These are phyloP conservation scores for Augochlora pura DNA, from an alignment of 1,140 invertebrate genomes.

Conservation along the genomic window DNA sequence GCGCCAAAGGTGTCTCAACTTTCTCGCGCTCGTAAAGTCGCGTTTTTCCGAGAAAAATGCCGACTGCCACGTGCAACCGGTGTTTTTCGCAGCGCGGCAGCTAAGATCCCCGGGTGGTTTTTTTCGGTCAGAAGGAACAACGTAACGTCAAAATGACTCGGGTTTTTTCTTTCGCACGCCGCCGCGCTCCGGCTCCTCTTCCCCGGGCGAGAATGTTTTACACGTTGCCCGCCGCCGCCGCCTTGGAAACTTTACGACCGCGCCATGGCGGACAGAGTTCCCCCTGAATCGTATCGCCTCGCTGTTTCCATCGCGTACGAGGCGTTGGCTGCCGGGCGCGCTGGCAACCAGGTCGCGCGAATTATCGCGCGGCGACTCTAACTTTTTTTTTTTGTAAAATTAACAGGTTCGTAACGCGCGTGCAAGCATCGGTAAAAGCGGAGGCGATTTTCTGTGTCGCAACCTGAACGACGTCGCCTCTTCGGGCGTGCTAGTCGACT, in stretches of 20 bases:
- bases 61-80: not conserved
- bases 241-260: not conserved
- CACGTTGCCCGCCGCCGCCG: not conserved
- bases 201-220: slow-evolving; percentile 1
- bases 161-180: not conserved
- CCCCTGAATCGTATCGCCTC: not conserved
- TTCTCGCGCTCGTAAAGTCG: slow-evolving; percentile 54
- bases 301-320: not conserved
- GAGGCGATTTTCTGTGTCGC: too few species aligned
- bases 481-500: not conserved
- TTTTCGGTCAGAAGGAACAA: slow-evolving; percentile 1
- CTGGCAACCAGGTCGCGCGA: not conserved
- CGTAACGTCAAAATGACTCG: slow-evolving; percentile 23
- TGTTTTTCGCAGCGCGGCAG: slow-evolving; percentile 38
- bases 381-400: slow-evolving; percentile 8
- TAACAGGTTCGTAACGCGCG: not conserved
- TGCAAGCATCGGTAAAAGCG: not conserved
- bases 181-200: too few species aligned
- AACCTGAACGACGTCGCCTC: too few species aligned
- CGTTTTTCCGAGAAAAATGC: slow-evolving; percentile 39
- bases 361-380: not conserved
- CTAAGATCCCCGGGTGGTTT: slow-evolving; percentile 19
- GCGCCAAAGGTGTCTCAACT: slow-evolving; percentile 49
- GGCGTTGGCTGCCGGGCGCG: not conserved
- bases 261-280: not conserved